phyloP scores from a whole-genome alignment of 2,797 vertebrate species.

The Artibeus jamaicensis region DNA sequence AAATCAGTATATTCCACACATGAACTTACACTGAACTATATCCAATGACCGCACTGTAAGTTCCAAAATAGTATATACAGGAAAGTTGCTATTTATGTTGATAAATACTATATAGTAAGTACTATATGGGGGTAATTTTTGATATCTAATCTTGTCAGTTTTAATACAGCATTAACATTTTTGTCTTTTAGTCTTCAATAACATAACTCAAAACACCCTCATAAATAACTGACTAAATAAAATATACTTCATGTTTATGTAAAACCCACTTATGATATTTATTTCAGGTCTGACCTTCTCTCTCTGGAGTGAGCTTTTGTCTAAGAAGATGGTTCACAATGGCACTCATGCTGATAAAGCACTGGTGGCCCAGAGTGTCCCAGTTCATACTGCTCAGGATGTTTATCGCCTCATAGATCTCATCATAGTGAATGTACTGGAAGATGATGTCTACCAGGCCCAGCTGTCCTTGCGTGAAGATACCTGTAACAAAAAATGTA shows the following conservation, averaged over 20 bases:
- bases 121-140: background rate
- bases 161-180: slow-evolving; percentile 38
- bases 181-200: background rate
- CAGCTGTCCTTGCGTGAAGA: slow-evolving; percentile 87
- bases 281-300: slow-evolving; percentile 86
- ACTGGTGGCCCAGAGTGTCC: slow-evolving; percentile 88
- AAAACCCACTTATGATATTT: slow-evolving; percentile 10
- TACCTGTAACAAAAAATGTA: slow-evolving; percentile 85
- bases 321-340: slow-evolving; percentile 93
- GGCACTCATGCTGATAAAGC: slow-evolving; percentile 88
- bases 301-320: slow-evolving; percentile 89
- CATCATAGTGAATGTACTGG: slow-evolving; percentile 88
- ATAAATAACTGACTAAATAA: slow-evolving; percentile 14
- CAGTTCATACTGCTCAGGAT: slow-evolving; percentile 94
- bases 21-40: background rate
- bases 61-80: background rate
- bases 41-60: slow-evolving; percentile 22
- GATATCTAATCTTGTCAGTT: slow-evolving; percentile 10
- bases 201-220: background rate
- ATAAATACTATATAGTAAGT: slow-evolving; percentile 29
- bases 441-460: slow-evolving; percentile 88
- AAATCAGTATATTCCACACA: slow-evolving; percentile 49
- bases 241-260: background rate
- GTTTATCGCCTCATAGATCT: slow-evolving; percentile 89
- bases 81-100: slow-evolving; percentile 35